Percentiles rank a stretch among this genome's conserved stretches.
Conservation (phyloP, 2,888 invertebrate species). For the Onthophagus sagittarius region DNA sequence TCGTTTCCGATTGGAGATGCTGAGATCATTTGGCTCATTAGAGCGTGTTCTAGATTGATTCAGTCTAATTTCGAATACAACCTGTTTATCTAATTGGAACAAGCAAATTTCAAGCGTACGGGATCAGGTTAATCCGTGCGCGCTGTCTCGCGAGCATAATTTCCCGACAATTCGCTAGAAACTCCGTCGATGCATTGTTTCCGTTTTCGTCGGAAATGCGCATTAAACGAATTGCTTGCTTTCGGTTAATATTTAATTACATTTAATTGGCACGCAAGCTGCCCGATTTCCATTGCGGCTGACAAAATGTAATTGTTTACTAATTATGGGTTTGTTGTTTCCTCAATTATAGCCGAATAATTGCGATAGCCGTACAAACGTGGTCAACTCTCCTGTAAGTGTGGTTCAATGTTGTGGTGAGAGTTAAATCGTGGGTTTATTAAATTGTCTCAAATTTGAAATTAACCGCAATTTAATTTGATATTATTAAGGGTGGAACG, state of each 20-base stretch:
- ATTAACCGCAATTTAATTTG: neutral
- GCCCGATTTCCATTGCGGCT: neutral
- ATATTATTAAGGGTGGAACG: too few relatives aligned
- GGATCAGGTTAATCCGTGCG: neutral
- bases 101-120: neutral
- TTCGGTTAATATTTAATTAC: neutral
- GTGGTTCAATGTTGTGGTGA: neutral
- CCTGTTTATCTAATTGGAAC: neutral
- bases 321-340: neutral
- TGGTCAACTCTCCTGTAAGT: neutral
- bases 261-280: neutral
- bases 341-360: neutral
- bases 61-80: neutral
- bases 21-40: neutral
- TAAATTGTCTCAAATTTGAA: neutral
- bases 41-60: neutral
- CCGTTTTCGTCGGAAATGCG: neutral
- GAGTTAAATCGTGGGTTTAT: too few relatives aligned
- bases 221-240: neutral
- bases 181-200: neutral
- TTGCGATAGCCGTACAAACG: neutral
- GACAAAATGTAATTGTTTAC: neutral
- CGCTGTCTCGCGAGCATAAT: neutral
- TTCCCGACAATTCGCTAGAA: neutral
- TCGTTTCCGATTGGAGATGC: neutral